These are phyloP conservation scores for Sterna hirundo DNA, from an alignment of 2,113 vertebrate genomes.

Conservation along the genomic window DNA sequence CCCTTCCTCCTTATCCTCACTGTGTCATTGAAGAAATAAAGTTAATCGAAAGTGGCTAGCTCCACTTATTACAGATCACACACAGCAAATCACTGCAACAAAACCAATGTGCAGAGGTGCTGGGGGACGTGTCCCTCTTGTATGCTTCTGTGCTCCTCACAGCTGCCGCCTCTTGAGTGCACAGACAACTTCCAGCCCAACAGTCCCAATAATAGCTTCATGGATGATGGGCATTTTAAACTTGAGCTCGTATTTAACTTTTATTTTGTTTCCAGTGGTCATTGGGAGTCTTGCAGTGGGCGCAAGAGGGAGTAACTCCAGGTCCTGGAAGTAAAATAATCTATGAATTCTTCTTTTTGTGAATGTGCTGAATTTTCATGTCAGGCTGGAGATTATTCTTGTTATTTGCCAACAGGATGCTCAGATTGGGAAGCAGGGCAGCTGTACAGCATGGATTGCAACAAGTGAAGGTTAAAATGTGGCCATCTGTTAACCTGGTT, in stretches of 20 bases:
- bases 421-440: not conserved
- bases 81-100: not conserved
- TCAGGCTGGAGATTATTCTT: not conserved
- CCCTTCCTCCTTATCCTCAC: not conserved
- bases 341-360: not conserved
- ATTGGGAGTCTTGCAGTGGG: not conserved
- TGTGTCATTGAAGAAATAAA: not conserved
- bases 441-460: not conserved
- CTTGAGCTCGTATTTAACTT: not conserved
- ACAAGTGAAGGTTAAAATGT: not conserved
- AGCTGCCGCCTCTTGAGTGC: not conserved
- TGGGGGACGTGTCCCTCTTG: fast-evolving
- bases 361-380: not conserved
- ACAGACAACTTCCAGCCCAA: not conserved
- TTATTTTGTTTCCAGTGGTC: not conserved
- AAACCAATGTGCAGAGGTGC: not conserved
- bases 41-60: not conserved
- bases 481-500: not conserved
- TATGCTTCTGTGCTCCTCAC: not conserved
- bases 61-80: not conserved
- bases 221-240: not conserved
- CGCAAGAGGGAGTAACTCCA: not conserved
- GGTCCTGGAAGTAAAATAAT: not conserved
- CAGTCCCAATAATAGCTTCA: not conserved
- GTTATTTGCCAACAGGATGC: not conserved